Percentiles rank a stretch among this genome's conserved stretches.
phyloP scores from a whole-genome alignment of 2,113 vertebrate species.

The Zootoca vivipara region DNA sequence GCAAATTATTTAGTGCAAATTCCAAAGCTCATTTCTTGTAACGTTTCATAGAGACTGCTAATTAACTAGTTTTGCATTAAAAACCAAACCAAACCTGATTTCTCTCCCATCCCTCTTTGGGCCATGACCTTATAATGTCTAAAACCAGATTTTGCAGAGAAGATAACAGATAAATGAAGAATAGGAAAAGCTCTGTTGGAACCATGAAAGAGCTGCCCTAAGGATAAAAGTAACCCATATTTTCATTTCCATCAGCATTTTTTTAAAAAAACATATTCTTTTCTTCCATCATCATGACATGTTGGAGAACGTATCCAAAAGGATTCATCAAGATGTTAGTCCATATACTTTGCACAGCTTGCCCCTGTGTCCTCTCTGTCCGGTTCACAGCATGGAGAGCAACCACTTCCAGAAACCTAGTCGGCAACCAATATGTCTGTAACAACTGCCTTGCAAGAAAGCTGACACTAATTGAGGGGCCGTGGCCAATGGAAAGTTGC shows the following conservation, averaged over 20 bases:
- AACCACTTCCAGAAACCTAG: background rate
- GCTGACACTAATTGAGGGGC: background rate
- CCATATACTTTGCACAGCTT: background rate
- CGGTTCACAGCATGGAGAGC: background rate
- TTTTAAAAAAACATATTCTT: background rate
- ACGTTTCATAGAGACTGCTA: too few relatives aligned
- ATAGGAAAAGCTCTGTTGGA: background rate
- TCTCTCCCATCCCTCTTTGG: background rate
- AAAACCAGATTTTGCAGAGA: background rate
- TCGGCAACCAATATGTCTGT: background rate
- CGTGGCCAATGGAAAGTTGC: background rate
- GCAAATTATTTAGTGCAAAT: too few relatives aligned
- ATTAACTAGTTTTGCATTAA: too few relatives aligned
- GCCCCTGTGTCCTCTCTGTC: background rate
- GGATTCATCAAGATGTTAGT: background rate
- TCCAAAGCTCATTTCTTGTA: too few relatives aligned
- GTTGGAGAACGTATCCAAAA: background rate
- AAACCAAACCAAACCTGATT: too few relatives aligned
- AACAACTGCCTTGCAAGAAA: background rate
- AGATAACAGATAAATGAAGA: background rate
- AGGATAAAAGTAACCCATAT: background rate
- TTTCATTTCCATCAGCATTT: background rate
- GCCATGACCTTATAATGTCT: background rate
- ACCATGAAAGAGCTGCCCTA: background rate
- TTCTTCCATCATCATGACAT: background rate